Percentiles rank a stretch among this genome's conserved stretches.
phyloP scores from a whole-genome alignment of 1,140 invertebrate genomes.

The Trichogramma pretiosum region DNA sequence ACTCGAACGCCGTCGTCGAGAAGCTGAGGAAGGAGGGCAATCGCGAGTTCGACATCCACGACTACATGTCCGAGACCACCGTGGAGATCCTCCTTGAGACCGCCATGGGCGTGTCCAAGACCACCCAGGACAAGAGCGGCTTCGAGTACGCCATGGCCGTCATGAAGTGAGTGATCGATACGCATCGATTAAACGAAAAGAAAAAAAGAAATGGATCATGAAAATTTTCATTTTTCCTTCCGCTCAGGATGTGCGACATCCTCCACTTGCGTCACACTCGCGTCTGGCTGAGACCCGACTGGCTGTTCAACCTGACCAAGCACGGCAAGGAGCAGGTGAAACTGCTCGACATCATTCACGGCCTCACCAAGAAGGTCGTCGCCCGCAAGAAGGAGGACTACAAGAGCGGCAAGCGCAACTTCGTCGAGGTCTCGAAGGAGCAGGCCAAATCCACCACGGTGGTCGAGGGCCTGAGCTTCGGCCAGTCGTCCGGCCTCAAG shows the following conservation, averaged over 20 bases:
- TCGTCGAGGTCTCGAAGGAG: slow-evolving; percentile 39
- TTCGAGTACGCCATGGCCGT: slow-evolving; percentile 76
- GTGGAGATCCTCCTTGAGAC: slow-evolving; percentile 75
- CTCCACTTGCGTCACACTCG: slow-evolving; percentile 73
- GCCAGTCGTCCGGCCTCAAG: slow-evolving; percentile 63
- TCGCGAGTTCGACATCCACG: slow-evolving; percentile 65
- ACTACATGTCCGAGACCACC: slow-evolving; percentile 77
- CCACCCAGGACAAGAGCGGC: slow-evolving; percentile 63
- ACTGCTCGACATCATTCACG: slow-evolving; percentile 72
- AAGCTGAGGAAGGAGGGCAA: slow-evolving; percentile 53
- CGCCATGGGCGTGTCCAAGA: slow-evolving; percentile 71
- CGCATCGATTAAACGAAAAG: not conserved
- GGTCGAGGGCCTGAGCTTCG: slow-evolving; percentile 64
- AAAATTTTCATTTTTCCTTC: slow-evolving; percentile 3
- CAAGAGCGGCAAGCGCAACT: slow-evolving; percentile 50
- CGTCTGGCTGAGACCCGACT: slow-evolving; percentile 72
- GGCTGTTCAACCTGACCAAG: slow-evolving; percentile 71
- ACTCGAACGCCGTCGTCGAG: slow-evolving; percentile 60
- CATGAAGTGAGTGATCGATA: slow-evolving; percentile 53
- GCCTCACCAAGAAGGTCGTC: slow-evolving; percentile 75
- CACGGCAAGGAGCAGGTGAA: slow-evolving; percentile 66
- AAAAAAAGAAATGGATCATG: not conserved
- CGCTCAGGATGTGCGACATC: slow-evolving; percentile 63
- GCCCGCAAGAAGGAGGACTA: slow-evolving; percentile 67
- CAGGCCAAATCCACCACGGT: slow-evolving; percentile 31